These are phyloP conservation scores for Neosilurus mollespiculum DNA, from an alignment of 2,797 vertebrate genomes.

Conservation along the genomic window DNA sequence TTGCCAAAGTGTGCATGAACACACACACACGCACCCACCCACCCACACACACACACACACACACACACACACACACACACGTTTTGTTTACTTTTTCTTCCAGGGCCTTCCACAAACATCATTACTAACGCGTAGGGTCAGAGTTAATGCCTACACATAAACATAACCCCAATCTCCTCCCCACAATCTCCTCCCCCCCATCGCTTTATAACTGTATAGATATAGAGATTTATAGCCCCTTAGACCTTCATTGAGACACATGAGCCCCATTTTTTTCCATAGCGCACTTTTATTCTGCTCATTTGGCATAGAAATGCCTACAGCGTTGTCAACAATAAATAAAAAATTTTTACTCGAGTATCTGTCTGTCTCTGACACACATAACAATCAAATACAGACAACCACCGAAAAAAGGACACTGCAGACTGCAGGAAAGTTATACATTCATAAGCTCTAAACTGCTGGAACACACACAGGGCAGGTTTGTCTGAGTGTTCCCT, in stretches of 20 bases:
- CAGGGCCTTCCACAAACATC: background rate
- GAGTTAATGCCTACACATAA: background rate
- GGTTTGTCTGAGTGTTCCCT: conserved; percentile 23
- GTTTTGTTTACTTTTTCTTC: background rate
- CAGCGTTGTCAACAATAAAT: conserved; percentile 15
- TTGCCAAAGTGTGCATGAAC: conserved; percentile 22
- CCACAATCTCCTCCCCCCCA: no score
- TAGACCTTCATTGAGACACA: background rate
- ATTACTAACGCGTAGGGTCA: background rate
- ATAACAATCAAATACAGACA: conserved; percentile 8
- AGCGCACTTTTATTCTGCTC: conserved; percentile 4
- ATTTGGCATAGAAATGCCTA: conserved; percentile 21
- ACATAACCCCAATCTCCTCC: background rate
- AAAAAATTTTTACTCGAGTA: background rate
- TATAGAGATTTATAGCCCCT: no score
- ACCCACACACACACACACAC: conserved; percentile 7
- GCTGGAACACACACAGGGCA: conserved; percentile 15
- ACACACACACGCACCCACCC: background rate
- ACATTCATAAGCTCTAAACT: conserved; percentile 24
- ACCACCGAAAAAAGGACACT: conserved; percentile 2
- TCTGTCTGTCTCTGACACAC: conserved; percentile 16
- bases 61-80: background rate
- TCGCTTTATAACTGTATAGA: no score
- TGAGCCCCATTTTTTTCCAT: background rate
- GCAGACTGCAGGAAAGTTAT: background rate